phyloP scores from a whole-genome alignment of 2,888 invertebrate species.

The Cyclophora albipunctata region DNA sequence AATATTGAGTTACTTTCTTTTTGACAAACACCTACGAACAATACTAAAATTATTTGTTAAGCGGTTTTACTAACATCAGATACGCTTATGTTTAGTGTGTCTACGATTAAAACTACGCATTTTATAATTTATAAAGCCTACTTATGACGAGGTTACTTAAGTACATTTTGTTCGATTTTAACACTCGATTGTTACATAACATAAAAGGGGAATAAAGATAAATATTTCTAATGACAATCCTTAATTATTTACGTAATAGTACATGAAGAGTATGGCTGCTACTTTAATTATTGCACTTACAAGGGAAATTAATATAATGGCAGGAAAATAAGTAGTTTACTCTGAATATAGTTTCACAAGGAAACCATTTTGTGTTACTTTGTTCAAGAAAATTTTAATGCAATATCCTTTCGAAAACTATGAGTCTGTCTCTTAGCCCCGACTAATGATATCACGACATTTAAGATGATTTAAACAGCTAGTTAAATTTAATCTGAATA shows the following conservation, averaged over 20 bases:
- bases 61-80: constrained; percentile 63
- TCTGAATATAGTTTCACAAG: no score
- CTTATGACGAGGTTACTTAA: constrained; percentile 71
- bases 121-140: constrained; percentile 74
- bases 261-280: constrained; percentile 40
- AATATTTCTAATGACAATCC: constrained; percentile 61
- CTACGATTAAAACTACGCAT: constrained; percentile 69
- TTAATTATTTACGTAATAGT: constrained; percentile 52
- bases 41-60: constrained; percentile 51
- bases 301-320: constrained; percentile 26
- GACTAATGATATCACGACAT: constrained; percentile 50
- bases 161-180: constrained; percentile 72
- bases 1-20: constrained; percentile 22
- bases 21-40: constrained; percentile 41
- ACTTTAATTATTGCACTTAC: constrained; percentile 46
- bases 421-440: constrained; percentile 11
- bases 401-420: not conserved
- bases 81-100: constrained; percentile 58
- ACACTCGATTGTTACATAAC: constrained; percentile 53
- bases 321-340: constrained; percentile 14
- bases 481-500: constrained; percentile 34
- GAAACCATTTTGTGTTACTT: no score
- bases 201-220: constrained; percentile 56
- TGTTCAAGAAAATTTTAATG: no score
- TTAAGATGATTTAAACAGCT: constrained; percentile 35